Evolutionary conservation across 2,888 invertebrate genomes (phyloP).

Genomic region (Pandemis corylana): DNA sequence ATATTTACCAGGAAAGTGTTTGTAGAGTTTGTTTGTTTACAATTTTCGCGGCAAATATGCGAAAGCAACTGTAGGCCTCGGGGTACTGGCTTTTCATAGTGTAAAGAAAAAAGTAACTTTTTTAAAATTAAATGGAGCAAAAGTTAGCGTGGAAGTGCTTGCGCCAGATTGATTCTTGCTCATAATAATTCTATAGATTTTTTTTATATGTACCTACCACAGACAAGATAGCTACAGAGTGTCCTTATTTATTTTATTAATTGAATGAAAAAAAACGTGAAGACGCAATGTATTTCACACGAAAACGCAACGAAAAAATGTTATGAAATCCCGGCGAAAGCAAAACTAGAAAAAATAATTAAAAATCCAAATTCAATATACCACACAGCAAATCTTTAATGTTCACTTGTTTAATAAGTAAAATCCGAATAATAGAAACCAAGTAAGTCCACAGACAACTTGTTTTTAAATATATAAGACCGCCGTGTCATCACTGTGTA

Average conservation of each 20-base stretch:
- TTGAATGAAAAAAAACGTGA: too few species aligned
- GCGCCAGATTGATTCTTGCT: too few species aligned
- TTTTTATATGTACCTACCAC: too few species aligned
- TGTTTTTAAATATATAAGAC: slow-evolving; percentile 2
- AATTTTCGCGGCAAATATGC: slow-evolving; percentile 53
- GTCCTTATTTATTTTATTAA: too few species aligned
- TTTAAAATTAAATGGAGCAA: neutral
- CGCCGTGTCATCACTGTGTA: slow-evolving; percentile 28
- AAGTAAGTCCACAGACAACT: neutral
- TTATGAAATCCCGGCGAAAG: too few species aligned
- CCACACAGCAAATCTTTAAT: neutral
- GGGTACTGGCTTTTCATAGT: slow-evolving; percentile 10
- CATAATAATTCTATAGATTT: too few species aligned
- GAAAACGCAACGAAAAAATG: too few species aligned
- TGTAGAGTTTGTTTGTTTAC: slow-evolving; percentile 49
- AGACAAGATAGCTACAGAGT: too few species aligned
- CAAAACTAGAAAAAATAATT: too few species aligned
- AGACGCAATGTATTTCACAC: too few species aligned
- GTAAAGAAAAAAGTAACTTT: neutral
- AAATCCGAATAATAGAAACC: slow-evolving; percentile 1
- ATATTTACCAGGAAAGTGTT: slow-evolving; percentile 52
- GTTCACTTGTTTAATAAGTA: neutral
- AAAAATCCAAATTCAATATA: too few species aligned
- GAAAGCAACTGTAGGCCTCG: slow-evolving; percentile 39
- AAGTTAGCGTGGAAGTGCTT: neutral